A percentile compares a stretch with the other conserved stretches of the same genome.
Conservation (phyloP, 2,888 invertebrate species). For the Hirtodrosophila cameraria region DNA sequence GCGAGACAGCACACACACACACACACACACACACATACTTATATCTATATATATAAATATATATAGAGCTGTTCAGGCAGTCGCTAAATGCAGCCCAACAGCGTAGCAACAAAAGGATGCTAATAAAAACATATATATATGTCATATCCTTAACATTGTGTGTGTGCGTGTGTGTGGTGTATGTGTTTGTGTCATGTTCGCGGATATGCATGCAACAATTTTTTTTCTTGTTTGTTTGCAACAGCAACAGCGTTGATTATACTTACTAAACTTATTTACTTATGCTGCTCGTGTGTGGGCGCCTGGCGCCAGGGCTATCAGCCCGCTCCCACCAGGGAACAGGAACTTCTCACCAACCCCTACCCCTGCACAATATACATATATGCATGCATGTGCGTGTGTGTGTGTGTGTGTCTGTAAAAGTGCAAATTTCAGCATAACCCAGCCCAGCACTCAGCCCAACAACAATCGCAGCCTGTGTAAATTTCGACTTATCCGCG, state of each 20-base stretch:
- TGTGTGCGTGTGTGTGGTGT: conserved; percentile 21
- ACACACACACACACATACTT: background rate
- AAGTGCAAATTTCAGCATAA: conserved; percentile 75
- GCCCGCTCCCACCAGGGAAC: background rate
- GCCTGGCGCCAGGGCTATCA: conserved; percentile 7
- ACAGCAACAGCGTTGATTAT: conserved; percentile 62
- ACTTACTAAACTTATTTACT: conserved; percentile 76
- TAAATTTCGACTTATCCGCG: conserved; percentile 72
- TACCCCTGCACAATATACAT: background rate
- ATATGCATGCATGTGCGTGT: conserved; percentile 1
- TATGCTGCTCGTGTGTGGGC: conserved; percentile 56
- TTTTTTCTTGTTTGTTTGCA: conserved; percentile 25
- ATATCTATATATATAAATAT: background rate
- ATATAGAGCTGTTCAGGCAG: conserved; percentile 16
- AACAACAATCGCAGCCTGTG: conserved; percentile 45
- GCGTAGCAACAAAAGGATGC: conserved; percentile 58
- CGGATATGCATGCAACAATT: conserved; percentile 79
- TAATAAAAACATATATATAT: conserved; percentile 73
- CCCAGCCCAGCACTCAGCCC: conserved; percentile 49
- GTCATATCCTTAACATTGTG: conserved; percentile 7
- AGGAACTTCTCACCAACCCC: background rate
- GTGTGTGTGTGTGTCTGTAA: conserved; percentile 15
- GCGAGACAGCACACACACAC: conserved; percentile 43
- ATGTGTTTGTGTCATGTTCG: conserved; percentile 62
- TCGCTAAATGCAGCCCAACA: conserved; percentile 43